These are phyloP conservation scores for Metopia argyrocephala DNA, from an alignment of 2,888 invertebrate genomes.

Conservation along the genomic window DNA sequence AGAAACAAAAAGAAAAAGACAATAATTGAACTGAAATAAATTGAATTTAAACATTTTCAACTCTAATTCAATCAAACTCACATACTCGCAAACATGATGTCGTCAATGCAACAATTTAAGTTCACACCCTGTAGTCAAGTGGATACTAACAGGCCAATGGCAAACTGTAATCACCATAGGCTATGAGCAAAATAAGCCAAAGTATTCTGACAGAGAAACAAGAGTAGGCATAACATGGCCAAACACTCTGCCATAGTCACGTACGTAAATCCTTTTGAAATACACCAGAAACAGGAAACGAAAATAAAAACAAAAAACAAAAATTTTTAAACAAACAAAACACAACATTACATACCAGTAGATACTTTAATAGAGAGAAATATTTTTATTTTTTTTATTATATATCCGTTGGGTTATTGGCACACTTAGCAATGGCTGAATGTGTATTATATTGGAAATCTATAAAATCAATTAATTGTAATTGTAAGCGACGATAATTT, in stretches of 20 bases:
- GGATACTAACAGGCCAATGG: conserved; percentile 76
- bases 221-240: conserved; percentile 66
- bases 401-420: background rate
- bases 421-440: conserved; percentile 67
- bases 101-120: background rate
- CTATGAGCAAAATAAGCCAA: conserved; percentile 69
- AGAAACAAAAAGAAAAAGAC: background rate
- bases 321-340: too few relatives aligned
- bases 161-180: conserved; percentile 69
- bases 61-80: too few relatives aligned
- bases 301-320: background rate
- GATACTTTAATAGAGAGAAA: too few relatives aligned
- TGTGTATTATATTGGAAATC: conserved; percentile 67
- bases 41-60: too few relatives aligned
- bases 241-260: conserved; percentile 69
- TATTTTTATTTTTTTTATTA: background rate
- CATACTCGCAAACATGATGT: too few relatives aligned
- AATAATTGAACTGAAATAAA: background rate
- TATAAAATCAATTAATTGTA: conserved; percentile 66
- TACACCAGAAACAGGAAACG: too few relatives aligned
- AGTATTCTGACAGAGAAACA: conserved; percentile 68
- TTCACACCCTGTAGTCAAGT: conserved; percentile 70
- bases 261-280: conserved; percentile 70
- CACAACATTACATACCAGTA: too few relatives aligned
- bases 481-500: conserved; percentile 68